These are phyloP conservation scores for Latrodectus elegans DNA, from an alignment of 2,888 invertebrate genomes.

Conservation along the genomic window DNA sequence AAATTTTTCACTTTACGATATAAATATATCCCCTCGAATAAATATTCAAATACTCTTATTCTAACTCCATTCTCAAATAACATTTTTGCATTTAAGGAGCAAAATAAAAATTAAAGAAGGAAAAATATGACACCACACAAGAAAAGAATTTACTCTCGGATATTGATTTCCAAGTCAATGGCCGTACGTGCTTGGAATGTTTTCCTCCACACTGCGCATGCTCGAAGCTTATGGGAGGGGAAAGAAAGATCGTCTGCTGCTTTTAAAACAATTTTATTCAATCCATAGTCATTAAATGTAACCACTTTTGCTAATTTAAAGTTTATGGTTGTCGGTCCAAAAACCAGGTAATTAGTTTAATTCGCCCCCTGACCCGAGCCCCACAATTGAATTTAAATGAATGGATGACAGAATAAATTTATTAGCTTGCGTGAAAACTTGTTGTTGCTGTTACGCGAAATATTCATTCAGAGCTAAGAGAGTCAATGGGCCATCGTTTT, in stretches of 20 bases:
- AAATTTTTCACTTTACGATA: constrained; percentile 31
- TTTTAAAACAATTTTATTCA: constrained; percentile 68
- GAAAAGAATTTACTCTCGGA: constrained; percentile 53
- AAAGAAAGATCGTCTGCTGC: constrained; percentile 40
- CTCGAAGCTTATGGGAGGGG: not conserved
- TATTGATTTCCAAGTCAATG: constrained; percentile 69
- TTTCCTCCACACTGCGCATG: constrained; percentile 34
- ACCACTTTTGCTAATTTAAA: constrained; percentile 69
- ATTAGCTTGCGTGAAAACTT: constrained; percentile 49
- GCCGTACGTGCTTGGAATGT: constrained; percentile 62
- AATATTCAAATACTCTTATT: constrained; percentile 43
- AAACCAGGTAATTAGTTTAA: constrained; percentile 68
- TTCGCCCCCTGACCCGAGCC: constrained; percentile 57
- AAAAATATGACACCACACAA: constrained; percentile 46
- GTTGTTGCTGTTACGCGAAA: constrained; percentile 56
- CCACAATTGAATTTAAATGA: constrained; percentile 68
- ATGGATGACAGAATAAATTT: constrained; percentile 64
- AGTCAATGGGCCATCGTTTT: constrained; percentile 62
- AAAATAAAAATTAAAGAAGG: constrained; percentile 33
- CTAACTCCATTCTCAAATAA: constrained; percentile 44
- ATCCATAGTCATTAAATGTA: constrained; percentile 67
- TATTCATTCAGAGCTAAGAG: constrained; percentile 62
- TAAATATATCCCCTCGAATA: constrained; percentile 29
- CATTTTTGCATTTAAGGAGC: constrained; percentile 40
- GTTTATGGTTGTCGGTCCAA: constrained; percentile 65